Evolutionary conservation across 2,888 invertebrate genomes (phyloP).

Genomic region (Rhodophaea formosa): DNA sequence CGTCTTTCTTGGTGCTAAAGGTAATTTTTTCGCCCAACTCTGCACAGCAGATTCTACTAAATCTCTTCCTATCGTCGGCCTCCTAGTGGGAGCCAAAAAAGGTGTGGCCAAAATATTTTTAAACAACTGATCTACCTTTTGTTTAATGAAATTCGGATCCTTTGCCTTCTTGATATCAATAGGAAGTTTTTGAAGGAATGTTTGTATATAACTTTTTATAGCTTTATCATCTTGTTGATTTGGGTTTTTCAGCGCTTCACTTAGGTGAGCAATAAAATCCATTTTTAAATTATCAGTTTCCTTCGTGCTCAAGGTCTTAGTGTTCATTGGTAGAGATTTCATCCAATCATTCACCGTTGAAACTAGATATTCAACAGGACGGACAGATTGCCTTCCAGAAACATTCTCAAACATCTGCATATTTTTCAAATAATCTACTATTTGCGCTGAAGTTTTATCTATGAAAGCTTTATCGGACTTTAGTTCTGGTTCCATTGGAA

Average conservation of each 20-base stretch:
- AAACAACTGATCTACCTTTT: constrained; percentile 23
- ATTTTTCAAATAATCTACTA: constrained; percentile 32
- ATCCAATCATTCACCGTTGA: constrained; percentile 25
- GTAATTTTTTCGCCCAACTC: constrained; percentile 21
- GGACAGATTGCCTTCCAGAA: constrained; percentile 22
- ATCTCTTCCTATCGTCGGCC: constrained; percentile 17
- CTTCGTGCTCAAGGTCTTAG: constrained; percentile 20
- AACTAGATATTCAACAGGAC: constrained; percentile 20
- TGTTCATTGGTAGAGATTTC: constrained; percentile 23
- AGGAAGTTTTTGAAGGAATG: constrained; percentile 26
- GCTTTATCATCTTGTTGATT: constrained; percentile 9
- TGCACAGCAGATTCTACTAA: constrained; percentile 8
- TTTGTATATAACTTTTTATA: constrained; percentile 24
- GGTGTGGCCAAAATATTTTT: constrained; percentile 3
- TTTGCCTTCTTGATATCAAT: constrained; percentile 25
- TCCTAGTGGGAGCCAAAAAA: background rate
- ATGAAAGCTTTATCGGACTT: constrained; percentile 26
- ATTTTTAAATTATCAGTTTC: constrained; percentile 18
- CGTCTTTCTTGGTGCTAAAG: constrained; percentile 12
- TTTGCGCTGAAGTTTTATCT: constrained; percentile 24
- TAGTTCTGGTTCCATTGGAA: constrained; percentile 28
- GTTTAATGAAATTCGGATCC: constrained; percentile 17
- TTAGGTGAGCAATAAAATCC: constrained; percentile 20
- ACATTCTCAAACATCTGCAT: constrained; percentile 33
- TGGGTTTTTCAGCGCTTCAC: constrained; percentile 7